A percentile compares a stretch with the other conserved stretches of the same genome.
phyloP scores from a whole-genome alignment of 2,113 vertebrate species.

The Gymnogyps californianus region DNA sequence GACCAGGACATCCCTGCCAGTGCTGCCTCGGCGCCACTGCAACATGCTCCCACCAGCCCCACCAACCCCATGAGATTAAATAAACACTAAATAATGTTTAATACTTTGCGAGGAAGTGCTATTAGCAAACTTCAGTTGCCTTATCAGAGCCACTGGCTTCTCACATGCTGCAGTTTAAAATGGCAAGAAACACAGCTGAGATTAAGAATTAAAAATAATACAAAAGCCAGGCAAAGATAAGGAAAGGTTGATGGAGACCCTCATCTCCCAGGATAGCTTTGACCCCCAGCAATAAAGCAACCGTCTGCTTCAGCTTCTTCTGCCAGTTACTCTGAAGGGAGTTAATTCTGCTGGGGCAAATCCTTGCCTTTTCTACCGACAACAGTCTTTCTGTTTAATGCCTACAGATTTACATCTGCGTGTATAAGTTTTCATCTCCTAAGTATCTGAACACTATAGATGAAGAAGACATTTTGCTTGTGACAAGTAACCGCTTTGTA shows the following conservation, averaged over 20 bases:
- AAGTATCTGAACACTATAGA: conserved; percentile 16
- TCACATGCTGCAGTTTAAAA: background rate
- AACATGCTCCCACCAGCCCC: background rate
- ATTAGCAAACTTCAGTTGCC: background rate
- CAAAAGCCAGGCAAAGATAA: background rate
- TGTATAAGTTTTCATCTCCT: conserved; percentile 20
- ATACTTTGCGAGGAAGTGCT: background rate
- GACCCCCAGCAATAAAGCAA: background rate
- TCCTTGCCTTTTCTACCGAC: background rate
- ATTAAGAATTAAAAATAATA: background rate
- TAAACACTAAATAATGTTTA: background rate
- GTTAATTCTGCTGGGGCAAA: background rate
- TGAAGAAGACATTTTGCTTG: conserved; percentile 3
- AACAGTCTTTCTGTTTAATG: conserved; percentile 20
- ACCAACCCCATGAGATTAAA: background rate
- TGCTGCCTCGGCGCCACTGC: background rate
- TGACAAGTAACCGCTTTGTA: background rate
- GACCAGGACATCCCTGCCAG: background rate
- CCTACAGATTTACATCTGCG: background rate
- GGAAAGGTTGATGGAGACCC: background rate
- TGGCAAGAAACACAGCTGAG: background rate
- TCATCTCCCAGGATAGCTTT: background rate
- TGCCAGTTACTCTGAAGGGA: background rate
- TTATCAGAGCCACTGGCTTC: background rate
- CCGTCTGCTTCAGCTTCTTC: background rate